Percentiles rank a stretch among this genome's conserved stretches.
Evolutionary conservation across 1,140 invertebrate genomes (phyloP).

Genomic region (Cephus cinctus): DNA sequence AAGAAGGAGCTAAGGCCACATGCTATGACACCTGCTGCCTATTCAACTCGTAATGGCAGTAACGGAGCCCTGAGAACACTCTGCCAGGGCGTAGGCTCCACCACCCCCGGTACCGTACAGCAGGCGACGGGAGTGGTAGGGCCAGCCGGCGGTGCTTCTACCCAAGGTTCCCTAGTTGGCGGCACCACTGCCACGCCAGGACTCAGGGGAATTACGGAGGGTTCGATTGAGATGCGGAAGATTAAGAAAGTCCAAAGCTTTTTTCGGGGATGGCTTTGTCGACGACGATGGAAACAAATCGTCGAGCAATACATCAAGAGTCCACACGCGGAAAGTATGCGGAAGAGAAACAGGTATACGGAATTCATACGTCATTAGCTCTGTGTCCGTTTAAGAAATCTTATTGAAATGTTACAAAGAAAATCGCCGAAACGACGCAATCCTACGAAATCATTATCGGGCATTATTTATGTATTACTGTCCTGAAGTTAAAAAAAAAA

Average conservation of each 20-base stretch:
- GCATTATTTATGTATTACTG: not conserved
- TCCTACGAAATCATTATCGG: not conserved
- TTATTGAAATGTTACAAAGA: no score
- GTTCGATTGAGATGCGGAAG: slow-evolving; percentile 76
- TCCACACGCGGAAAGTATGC: slow-evolving; percentile 91
- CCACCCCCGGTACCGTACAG: slow-evolving; percentile 1
- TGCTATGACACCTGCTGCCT: slow-evolving; percentile 20
- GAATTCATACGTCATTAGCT: no score
- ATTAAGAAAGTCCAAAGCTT: slow-evolving; percentile 96
- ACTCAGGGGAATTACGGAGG: slow-evolving; percentile 46
- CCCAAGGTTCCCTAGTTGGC: no score
- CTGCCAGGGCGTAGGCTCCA: slow-evolving; percentile 25
- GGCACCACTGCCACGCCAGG: slow-evolving; percentile 16
- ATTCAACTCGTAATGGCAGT: not conserved
- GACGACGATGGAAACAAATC: slow-evolving; percentile 93
- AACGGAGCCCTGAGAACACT: slow-evolving; percentile 25
- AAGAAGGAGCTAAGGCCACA: slow-evolving; percentile 74
- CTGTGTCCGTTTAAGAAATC: no score
- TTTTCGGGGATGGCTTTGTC: slow-evolving; percentile 90
- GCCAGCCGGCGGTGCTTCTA: slow-evolving; percentile 15
- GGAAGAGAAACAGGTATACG: slow-evolving; percentile 89
- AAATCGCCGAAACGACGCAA: no score
- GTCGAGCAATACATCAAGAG: slow-evolving; percentile 95
- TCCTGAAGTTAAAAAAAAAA: not conserved
- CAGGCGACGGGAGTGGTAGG: slow-evolving; percentile 27